Percentiles rank a stretch among this genome's conserved stretches.
phyloP scores from a whole-genome alignment of 2,888 invertebrate genomes.

The Meganola albula region DNA sequence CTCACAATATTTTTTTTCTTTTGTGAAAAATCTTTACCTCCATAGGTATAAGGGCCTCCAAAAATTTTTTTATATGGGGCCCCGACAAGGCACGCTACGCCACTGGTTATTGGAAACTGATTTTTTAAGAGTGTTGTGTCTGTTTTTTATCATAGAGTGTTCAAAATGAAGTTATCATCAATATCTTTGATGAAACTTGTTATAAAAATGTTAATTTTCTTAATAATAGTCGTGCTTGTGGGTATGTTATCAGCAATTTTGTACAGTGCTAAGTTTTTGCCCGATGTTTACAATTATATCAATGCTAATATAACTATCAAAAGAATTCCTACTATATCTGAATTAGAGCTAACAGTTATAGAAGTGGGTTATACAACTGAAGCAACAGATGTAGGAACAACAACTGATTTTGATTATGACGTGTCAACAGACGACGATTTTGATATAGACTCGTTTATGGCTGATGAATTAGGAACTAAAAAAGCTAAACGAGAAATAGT shows the following conservation, averaged over 20 bases:
- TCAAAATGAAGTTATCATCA: slow-evolving; percentile 49
- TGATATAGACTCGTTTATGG: slow-evolving; percentile 38
- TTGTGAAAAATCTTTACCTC: too few relatives aligned
- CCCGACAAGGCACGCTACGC: too few relatives aligned
- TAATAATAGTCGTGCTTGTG: slow-evolving; percentile 52
- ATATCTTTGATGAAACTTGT: slow-evolving; percentile 42
- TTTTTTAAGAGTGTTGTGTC: not conserved
- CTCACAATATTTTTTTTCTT: too few relatives aligned
- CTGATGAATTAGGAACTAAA: slow-evolving; percentile 33
- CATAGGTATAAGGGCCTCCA: too few relatives aligned
- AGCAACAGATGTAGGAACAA: slow-evolving; percentile 23
- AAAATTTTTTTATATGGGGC: too few relatives aligned
- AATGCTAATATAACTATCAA: slow-evolving; percentile 65
- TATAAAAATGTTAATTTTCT: slow-evolving; percentile 44
- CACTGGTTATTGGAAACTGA: too few relatives aligned
- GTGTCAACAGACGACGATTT: slow-evolving; percentile 31
- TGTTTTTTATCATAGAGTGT: too few relatives aligned
- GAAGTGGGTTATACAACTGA: slow-evolving; percentile 44
- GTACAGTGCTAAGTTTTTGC: slow-evolving; percentile 62
- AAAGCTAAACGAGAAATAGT: slow-evolving; percentile 30
- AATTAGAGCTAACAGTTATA: slow-evolving; percentile 45
- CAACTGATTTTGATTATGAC: slow-evolving; percentile 41
- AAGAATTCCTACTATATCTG: slow-evolving; percentile 57
- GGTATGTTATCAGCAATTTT: slow-evolving; percentile 50
- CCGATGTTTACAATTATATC: slow-evolving; percentile 59